Evolutionary conservation across 2,797 vertebrate genomes (phyloP), one percentile per base, ranked within the genome.

Genomic region (Fringilla coelebs): DNA sequence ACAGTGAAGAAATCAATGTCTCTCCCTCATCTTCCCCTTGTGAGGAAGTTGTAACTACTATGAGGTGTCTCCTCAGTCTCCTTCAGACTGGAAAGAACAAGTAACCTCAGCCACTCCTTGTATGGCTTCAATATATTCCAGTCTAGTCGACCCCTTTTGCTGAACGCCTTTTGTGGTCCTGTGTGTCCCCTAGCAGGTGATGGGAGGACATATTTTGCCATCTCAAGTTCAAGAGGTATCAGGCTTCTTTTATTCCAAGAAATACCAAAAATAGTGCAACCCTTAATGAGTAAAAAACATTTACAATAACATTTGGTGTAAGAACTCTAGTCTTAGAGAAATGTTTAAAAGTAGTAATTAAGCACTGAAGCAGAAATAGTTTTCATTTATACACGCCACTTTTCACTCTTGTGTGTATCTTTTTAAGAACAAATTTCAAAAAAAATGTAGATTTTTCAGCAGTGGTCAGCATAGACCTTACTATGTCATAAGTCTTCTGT

Each of bases 381-480:
- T 77, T 80, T 49, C 5, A 3, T 41, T 63, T 72, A 43, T 38
- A 68, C 7, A n/a, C 0, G 0, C 5, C 1, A 1, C 13, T 68
- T 67, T 80, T 68, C 31, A 41, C 25, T 85, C 68, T 25, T 38
- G 5, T 62, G 7, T 32, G 9, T 45, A 21, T n/a, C 22, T 38
- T 74, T 95, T 80, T 86, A 68, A 70, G 58, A 73, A 43, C 2
- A 61, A 6, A 10, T 40, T 84, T 89, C 1, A 0, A 45, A 67
- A 79, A 45, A 41, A 28, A 1, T 11, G 3, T 58, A 32, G 21
- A 38, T 52, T 79, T 68, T 57, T n/a, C 46, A 86, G 41, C 34
- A 28, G 25, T 28, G 3, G 25, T 76, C 51, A 75, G 17, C 14
- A 21, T 15, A 71, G 72, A 28, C 15, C 8, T 67, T 55, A 38